Evolutionary conservation across 2,888 invertebrate genomes (phyloP), one percentile per base, ranked within the genome.

Genomic region (Platycheirus rosarum): DNA sequence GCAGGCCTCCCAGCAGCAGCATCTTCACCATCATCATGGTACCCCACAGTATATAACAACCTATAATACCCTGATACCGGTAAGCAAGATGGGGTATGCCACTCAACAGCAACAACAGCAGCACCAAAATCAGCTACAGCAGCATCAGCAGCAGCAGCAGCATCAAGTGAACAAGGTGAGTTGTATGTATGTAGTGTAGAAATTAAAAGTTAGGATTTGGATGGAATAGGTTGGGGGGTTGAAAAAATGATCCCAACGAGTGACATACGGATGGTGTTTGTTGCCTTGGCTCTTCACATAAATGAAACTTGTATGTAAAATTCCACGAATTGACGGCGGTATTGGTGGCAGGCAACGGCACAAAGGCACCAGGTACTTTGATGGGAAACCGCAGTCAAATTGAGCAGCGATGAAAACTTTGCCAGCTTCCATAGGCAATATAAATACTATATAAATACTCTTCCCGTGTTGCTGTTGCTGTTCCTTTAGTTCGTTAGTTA

Each of bases 21-120:
- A 85, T 68, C 85, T 84, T 14, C 85, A 86, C 48, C 86, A 85
- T 40, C 85, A 87, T 55, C 89, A 89, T 65, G 87, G 87, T 16
- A 71, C 85, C 3, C 85, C 86, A 42, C 89, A 88, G 84, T 90
- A 90, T 82, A 88, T 90, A 77, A 79, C 86, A 69, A 89, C 89
- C 76, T 90, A 90, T 85, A 90, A 89, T 86, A 90, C 90, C 73
- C 88, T 90, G 85, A 89, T 90, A 86, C 91, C 91, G 65, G 88
- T 88, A 84, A 88, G 88, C 85, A 90, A 90, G 87, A 89, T 90
- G 87, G 87, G 88, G 79, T 88, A 88, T 85, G 87, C 85, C 37
- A 71, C 86, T 51, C 88, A 87, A 7, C 87, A 88, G 82, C 88
- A 88, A 44, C 65, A 49, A 5, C 65, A 20, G 8, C 40, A 57